Conservation (phyloP, 2,797 vertebrate species). For the Leptoclinus maculatus region DNA sequence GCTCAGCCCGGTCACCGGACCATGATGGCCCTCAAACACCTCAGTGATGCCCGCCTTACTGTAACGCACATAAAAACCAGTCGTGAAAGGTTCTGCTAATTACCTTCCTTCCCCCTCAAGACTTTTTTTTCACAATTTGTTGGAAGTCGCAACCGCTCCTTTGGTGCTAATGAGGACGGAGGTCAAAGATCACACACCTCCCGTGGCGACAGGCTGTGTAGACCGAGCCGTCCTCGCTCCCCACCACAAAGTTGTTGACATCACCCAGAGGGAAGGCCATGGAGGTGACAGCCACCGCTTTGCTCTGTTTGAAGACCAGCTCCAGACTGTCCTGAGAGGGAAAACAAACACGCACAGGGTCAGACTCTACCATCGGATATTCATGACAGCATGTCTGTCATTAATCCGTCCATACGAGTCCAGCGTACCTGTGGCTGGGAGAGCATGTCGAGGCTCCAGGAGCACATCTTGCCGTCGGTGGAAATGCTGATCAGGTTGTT, state of each 20-base stretch:
- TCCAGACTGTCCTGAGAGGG: constrained; percentile 95
- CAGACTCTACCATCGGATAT: not conserved
- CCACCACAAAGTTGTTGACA: constrained; percentile 99
- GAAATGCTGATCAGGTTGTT: constrained; percentile 99
- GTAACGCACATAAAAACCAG: constrained; percentile 45
- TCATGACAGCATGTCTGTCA: not conserved
- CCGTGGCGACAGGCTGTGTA: constrained; percentile 99
- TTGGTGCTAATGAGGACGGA: not conserved
- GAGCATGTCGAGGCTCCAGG: constrained; percentile 99
- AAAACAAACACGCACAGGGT: constrained; percentile 11
- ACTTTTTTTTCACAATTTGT: not conserved
- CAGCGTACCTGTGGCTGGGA: constrained; percentile 94
- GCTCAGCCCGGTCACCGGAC: constrained; percentile 97
- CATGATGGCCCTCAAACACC: constrained; percentile 99
- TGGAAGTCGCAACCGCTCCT: not conserved
- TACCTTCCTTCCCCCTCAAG: not conserved
- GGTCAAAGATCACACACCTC: constrained; percentile 82
- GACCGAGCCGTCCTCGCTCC: constrained; percentile 97
- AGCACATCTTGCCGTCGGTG: constrained; percentile 98
- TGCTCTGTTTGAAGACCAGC: constrained; percentile 97
- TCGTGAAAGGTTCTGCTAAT: not conserved
- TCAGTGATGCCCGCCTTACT: constrained; percentile 99
- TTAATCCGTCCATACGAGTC: not conserved
- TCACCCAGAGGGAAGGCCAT: constrained; percentile 98
- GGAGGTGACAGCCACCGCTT: constrained; percentile 97